Base-by-base conservation (phyloP, 2,113 vertebrate species). In the Lepidothrix coronata region DNA sequence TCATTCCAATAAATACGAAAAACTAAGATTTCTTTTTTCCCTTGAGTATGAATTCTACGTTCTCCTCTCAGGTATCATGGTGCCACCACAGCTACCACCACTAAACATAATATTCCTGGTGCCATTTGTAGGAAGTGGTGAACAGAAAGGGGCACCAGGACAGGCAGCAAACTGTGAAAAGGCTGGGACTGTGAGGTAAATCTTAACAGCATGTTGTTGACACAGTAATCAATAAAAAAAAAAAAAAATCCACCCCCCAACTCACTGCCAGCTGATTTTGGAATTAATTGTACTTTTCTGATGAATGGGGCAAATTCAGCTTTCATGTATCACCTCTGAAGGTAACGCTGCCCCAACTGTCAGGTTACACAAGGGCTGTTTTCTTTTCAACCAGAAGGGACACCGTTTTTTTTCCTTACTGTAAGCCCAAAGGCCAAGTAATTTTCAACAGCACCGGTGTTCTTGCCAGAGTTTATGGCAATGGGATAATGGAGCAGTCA, bases 101-200 rank as follows among this genome's bases (percentile, higher is more conserved):
- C 0, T 0, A 0, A 74, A 83, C 23, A 48, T 5, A 35, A 33
- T 2, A 48, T 6, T 91, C 30, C 41, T 37, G 10, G 14, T 22
- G 20, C 11, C 3, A 3, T 46, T 58, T 7, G 4, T 3, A 68
- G 54, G 48, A 63, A 75, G 49, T 0, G 4, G 14, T 17, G 58
- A 65, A 16, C 8, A 80, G 33, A 86, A 74, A 28, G 5, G 22
- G 14, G 9, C 16, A 52, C n/a, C 30, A 51, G 12, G 37, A 82
- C 14, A 24, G 0, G 0, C 0, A 61, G 14, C 12, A 8, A 88
- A 70, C 24, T 11, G 6, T 23, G 27, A 44, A 77, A 63, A 39
- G 30, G 28, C 3, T 39, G 74, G 48, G 14, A 67, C 28, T 49
- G 43, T 28, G 39, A 77, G 22, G 14, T 19, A 85, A 91, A 92